A percentile compares a stretch with the other conserved stretches of the same genome.
phyloP scores from a whole-genome alignment of 2,797 vertebrate species.

The Paramormyrops hopkinsi region DNA sequence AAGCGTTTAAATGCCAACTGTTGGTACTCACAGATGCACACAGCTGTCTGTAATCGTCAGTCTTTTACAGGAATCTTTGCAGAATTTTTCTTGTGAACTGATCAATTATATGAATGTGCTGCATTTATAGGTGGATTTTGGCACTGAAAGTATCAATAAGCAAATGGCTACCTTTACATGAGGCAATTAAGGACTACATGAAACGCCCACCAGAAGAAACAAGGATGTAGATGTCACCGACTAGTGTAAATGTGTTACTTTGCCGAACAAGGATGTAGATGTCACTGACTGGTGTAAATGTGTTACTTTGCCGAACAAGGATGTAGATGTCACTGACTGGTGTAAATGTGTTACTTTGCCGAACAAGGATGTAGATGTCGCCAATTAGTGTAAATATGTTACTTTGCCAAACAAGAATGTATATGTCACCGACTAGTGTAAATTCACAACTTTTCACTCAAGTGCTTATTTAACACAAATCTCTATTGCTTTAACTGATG shows the following conservation, averaged over 20 bases:
- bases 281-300: too few relatives aligned
- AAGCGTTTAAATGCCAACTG: not conserved
- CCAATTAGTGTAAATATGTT: too few relatives aligned
- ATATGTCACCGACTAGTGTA: not conserved
- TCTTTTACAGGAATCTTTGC: not conserved
- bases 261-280: not conserved
- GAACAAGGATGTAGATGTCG: too few relatives aligned
- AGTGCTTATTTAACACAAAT: not conserved
- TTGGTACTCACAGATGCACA: not conserved
- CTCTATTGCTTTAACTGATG: not conserved
- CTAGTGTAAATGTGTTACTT: not conserved
- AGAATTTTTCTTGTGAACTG: not conserved
- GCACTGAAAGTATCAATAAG: slow-evolving; percentile 74
- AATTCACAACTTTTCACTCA: not conserved
- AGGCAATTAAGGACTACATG: slow-evolving; percentile 78
- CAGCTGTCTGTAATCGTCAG: not conserved
- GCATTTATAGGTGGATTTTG: slow-evolving; percentile 72
- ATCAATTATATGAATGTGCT: slow-evolving; percentile 19
- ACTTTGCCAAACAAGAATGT: slow-evolving; percentile 69
- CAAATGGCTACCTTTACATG: slow-evolving; percentile 81
- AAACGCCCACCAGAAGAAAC: slow-evolving; percentile 72
- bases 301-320: slow-evolving; percentile 53
- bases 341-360: not conserved
- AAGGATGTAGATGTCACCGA: slow-evolving; percentile 59
- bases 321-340: slow-evolving; percentile 57